Evolutionary conservation across 2,888 invertebrate species (phyloP).

Genomic region (Cistogaster globosa): DNA sequence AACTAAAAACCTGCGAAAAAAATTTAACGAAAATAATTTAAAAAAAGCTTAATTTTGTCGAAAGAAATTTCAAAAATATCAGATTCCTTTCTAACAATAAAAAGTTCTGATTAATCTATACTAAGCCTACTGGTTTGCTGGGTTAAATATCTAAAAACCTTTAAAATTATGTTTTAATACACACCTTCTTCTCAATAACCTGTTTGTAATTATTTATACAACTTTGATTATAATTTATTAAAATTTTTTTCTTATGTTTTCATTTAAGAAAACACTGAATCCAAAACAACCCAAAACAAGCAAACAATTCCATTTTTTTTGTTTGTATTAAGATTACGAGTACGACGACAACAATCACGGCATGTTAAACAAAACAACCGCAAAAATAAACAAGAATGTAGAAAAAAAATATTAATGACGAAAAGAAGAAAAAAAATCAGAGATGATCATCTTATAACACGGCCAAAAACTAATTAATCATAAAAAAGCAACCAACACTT

Average conservation of each 20-base stretch:
- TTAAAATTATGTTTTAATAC: not conserved
- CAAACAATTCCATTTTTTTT: slow-evolving; percentile 14
- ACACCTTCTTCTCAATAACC: not conserved
- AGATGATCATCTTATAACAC: slow-evolving; percentile 43
- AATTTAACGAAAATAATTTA: no score
- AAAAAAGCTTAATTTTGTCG: no score
- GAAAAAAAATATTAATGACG: slow-evolving; percentile 13
- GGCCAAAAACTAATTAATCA: slow-evolving; percentile 62
- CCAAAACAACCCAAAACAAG: not conserved
- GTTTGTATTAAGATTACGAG: slow-evolving; percentile 20
- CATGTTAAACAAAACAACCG: slow-evolving; percentile 2
- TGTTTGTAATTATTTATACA: slow-evolving; percentile 9
- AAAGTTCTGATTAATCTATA: no score
- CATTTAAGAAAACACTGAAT: not conserved
- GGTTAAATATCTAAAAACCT: not conserved
- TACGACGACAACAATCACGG: slow-evolving; percentile 15
- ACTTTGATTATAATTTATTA: slow-evolving; percentile 7
- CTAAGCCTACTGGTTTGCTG: not conserved
- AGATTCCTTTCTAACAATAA: no score
- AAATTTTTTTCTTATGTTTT: not conserved
- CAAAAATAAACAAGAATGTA: not conserved
- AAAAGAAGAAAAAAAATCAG: not conserved
- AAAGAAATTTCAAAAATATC: no score
- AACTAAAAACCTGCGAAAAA: no score
- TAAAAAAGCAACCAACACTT: slow-evolving; percentile 49